phyloP scores from a whole-genome alignment of 37 sponge, comb jelly and placozoan species.

The Oscarella lobularis region DNA sequence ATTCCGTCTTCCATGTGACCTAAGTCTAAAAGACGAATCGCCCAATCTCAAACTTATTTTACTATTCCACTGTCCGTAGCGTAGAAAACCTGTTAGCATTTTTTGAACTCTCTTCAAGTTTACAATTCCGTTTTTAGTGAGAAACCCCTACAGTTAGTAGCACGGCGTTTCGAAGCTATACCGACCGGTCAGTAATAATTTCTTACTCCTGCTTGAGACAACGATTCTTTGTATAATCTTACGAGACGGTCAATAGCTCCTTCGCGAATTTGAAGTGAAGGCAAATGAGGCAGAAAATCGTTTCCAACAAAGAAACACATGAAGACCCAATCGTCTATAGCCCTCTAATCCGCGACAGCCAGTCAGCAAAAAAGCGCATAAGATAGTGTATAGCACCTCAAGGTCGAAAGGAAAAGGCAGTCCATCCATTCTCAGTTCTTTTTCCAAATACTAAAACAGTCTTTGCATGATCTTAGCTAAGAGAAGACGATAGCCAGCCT shows the following conservation, averaged over 20 bases:
- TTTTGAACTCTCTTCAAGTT: constrained; percentile 65
- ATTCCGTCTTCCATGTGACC: constrained; percentile 73
- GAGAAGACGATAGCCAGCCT: not conserved
- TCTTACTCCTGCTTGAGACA: constrained; percentile 65
- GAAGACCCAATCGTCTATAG: constrained; percentile 99
- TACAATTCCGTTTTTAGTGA: constrained; percentile 77
- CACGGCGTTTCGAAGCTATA: too few relatives aligned
- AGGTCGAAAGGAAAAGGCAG: constrained; percentile 76
- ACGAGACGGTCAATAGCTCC: constrained; percentile 95
- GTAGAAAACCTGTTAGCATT: constrained; percentile 74
- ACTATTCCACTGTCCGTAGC: too few relatives aligned
- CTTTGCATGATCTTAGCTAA: not conserved
- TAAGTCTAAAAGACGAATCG: constrained; percentile 19
- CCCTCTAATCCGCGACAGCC: constrained; percentile 58
- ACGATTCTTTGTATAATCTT: constrained; percentile 71
- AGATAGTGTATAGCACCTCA: constrained; percentile 29
- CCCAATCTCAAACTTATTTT: too few relatives aligned
- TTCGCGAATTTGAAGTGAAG: constrained; percentile 93
- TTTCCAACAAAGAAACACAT: constrained; percentile 99
- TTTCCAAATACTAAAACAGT: constrained; percentile 73
- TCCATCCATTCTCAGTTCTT: constrained; percentile 65
- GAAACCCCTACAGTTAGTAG: constrained; percentile 42
- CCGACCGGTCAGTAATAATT: too few relatives aligned
- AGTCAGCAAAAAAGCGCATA: not conserved
- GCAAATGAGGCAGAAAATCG: constrained; percentile 97